Conservation (phyloP, 2,113 vertebrate genomes). For the Cariama cristata region DNA sequence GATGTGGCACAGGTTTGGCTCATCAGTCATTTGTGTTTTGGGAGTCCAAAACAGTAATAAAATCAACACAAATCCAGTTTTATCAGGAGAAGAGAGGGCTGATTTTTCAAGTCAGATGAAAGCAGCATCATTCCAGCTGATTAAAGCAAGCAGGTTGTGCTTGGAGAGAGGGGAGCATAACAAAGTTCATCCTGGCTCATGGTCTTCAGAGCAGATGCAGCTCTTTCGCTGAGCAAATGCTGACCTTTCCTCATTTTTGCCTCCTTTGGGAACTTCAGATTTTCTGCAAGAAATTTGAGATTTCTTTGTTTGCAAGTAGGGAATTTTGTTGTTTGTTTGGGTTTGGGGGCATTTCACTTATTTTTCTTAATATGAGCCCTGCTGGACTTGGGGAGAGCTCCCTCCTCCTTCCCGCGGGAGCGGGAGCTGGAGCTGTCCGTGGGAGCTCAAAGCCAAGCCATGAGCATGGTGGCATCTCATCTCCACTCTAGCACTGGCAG, state of each 20-base stretch:
- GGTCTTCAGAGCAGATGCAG: not conserved
- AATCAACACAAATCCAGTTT: slow-evolving; percentile 55
- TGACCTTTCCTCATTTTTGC: not conserved
- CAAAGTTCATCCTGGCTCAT: not conserved
- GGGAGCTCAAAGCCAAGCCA: accelerated
- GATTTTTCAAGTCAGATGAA: slow-evolving; percentile 41
- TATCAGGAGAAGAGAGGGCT: not conserved
- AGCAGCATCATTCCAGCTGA: slow-evolving; percentile 30
- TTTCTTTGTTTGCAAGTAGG: not conserved
- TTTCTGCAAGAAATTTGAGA: not conserved
- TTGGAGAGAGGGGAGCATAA: not conserved
- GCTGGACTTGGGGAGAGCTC: accelerated
- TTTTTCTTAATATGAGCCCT: not conserved
- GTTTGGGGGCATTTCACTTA: not conserved
- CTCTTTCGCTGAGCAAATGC: not conserved
- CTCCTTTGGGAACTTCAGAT: not conserved
- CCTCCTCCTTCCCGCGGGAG: not conserved
- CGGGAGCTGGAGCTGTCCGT: not conserved
- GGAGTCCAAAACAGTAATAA: slow-evolving; percentile 57
- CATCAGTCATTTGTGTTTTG: slow-evolving; percentile 57
- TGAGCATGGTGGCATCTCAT: not conserved
- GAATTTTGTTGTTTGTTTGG: not conserved
- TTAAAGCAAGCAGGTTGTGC: slow-evolving; percentile 17
- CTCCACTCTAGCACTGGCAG: not conserved
- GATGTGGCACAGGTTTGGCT: not conserved